Conservation (phyloP, 2,113 vertebrate genomes). For the Aramus guarauna region DNA sequence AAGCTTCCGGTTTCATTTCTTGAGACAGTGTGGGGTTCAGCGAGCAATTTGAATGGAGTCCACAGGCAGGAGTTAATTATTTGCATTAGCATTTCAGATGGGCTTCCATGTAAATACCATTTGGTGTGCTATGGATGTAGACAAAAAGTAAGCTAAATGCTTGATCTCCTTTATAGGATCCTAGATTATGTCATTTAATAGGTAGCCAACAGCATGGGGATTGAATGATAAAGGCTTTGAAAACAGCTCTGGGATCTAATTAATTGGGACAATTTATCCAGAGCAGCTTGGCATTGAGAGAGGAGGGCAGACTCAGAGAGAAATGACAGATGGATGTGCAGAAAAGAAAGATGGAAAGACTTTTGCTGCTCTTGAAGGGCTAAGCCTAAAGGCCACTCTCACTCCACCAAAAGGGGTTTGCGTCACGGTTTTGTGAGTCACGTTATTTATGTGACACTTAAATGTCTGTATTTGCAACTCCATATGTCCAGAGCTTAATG, state of each 20-base stretch:
- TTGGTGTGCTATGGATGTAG: not conserved
- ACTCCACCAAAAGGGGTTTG: not conserved
- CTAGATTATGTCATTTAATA: slow-evolving; percentile 15
- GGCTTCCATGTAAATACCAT: slow-evolving; percentile 25
- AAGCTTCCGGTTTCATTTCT: not conserved
- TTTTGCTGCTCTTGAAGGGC: not conserved
- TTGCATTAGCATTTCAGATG: slow-evolving; percentile 56
- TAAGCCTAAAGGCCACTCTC: not conserved
- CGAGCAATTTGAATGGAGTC: slow-evolving; percentile 8
- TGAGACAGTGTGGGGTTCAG: not conserved
- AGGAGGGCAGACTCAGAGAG: not conserved
- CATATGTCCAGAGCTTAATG: not conserved
- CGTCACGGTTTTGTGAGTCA: accelerated
- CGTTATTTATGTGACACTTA: not conserved
- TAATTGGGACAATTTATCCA: slow-evolving; percentile 48
- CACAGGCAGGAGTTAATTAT: slow-evolving; percentile 35
- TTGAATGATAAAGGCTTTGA: not conserved
- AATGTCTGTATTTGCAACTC: not conserved
- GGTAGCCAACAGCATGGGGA: not conserved
- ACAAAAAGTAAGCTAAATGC: slow-evolving; percentile 33
- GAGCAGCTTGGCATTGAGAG: slow-evolving; percentile 4
- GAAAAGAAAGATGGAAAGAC: not conserved
- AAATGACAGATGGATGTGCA: slow-evolving; percentile 10
- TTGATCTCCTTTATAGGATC: not conserved
- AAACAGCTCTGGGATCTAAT: slow-evolving; percentile 47